These are phyloP conservation scores for Eupithecia centaureata DNA, from an alignment of 2,888 invertebrate species.

Conservation along the genomic window DNA sequence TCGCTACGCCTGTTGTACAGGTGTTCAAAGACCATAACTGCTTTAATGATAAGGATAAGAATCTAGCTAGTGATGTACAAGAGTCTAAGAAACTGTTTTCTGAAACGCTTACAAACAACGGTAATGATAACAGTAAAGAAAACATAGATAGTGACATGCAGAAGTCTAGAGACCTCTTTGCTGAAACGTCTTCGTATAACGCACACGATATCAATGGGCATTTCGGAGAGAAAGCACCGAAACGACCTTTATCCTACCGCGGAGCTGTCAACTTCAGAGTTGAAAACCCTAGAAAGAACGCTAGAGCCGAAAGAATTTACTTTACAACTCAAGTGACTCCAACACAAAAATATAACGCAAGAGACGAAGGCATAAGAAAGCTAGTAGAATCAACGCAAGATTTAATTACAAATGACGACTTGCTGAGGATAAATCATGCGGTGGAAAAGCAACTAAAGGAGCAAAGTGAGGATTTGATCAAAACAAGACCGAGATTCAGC, in stretches of 20 bases:
- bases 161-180: constrained; percentile 55
- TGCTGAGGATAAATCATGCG: constrained; percentile 85
- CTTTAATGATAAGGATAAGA: constrained; percentile 46
- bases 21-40: constrained; percentile 76
- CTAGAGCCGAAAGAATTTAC: constrained; percentile 68
- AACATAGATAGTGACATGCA: constrained; percentile 52
- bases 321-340: constrained; percentile 58
- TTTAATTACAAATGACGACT: constrained; percentile 85
- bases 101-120: constrained; percentile 28
- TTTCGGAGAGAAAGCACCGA: constrained; percentile 60
- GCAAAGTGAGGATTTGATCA: constrained; percentile 67
- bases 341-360: constrained; percentile 46
- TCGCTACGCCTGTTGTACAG: constrained; percentile 60
- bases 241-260: constrained; percentile 55
- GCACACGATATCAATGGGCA: constrained; percentile 58
- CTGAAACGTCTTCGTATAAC: constrained; percentile 56
- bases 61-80: not conserved
- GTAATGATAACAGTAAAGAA: constrained; percentile 45
- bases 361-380: constrained; percentile 71
- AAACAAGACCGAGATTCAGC: constrained; percentile 58
- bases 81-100: constrained; percentile 7
- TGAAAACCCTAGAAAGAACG: constrained; percentile 58
- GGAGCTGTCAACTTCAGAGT: constrained; percentile 63
- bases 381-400: constrained; percentile 85
- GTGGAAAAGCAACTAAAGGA: constrained; percentile 63